Conservation (phyloP, 2,888 invertebrate genomes). For the Platycheirus albimanus region DNA sequence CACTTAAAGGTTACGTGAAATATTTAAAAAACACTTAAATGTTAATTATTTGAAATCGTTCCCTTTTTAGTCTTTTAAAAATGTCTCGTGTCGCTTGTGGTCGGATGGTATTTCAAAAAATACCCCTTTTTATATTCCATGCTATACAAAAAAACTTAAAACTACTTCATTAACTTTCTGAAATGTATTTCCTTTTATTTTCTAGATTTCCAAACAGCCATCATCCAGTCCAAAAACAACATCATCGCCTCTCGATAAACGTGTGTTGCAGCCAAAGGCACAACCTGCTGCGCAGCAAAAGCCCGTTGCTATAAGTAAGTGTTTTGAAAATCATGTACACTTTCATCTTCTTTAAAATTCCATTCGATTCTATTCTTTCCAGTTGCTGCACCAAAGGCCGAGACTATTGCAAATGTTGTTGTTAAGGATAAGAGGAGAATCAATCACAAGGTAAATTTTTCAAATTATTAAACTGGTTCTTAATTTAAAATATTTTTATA, state of each 20-base stretch:
- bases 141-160: too few species aligned
- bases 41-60: too few species aligned
- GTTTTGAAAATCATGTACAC: too few species aligned
- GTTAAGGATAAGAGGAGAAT: constrained; percentile 84
- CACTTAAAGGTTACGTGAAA: too few species aligned
- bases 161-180: too few species aligned
- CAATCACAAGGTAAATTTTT: constrained; percentile 84
- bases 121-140: too few species aligned
- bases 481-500: constrained; percentile 69
- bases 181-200: not conserved
- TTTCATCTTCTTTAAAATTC: constrained; percentile 69
- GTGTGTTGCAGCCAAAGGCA: constrained; percentile 88
- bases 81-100: too few species aligned
- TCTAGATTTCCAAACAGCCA: constrained; percentile 82
- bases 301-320: constrained; percentile 76
- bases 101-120: too few species aligned
- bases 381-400: constrained; percentile 78
- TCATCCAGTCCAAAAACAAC: constrained; percentile 81
- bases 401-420: constrained; percentile 80
- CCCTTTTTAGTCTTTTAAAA: too few species aligned
- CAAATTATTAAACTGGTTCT: not conserved
- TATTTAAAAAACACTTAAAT: too few species aligned
- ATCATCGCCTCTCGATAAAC: constrained; percentile 85
- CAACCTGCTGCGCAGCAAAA: constrained; percentile 79
- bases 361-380: constrained; percentile 45